Evolutionary conservation across 2,888 invertebrate species (phyloP), one percentile per base, ranked within the genome.

Genomic region (Steinernema hermaphroditum): DNA sequence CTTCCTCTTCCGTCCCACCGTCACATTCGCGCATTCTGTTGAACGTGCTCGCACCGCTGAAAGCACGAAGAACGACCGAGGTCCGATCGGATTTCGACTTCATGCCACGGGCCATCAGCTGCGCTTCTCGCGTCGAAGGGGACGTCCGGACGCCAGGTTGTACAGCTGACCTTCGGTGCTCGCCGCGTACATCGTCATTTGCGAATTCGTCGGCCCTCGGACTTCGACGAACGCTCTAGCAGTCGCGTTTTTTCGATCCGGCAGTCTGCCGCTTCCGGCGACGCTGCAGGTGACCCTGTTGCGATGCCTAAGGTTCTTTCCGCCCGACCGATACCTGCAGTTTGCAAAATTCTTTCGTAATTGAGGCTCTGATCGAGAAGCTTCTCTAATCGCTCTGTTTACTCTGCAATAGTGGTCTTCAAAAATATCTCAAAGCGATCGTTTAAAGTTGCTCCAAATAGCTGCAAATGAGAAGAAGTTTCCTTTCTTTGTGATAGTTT

Each of bases 121-220:
- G 62, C 62, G 27, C 62, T 62, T 54, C 54, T 54, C 27, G 19
- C 29, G 62, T 34, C 27, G 16, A 46, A 29, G 62, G 24, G 54
- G 54, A 54, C 22, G 24, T 54, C 54, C 54, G 54, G n/a, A 62
- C 32, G 62, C 14, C 62, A 16, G 27, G 32, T 62, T 62, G 62
- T 62, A 62, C 29, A 62, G 62, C 62, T 62, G 62, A 62, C 62
- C 62, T 62, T 29, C 62, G 29, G 32, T 16, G 12, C 27, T 62
- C 62, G 1, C 27, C 32, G 16, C 16, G 29, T 62, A 29, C 62
- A 14, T 29, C 9, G 62, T 62, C 62, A 62, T 32, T 62, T 27
- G 32, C 62, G 29, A 62, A 62, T 16, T 54, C n/a, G 16, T 14
- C 54, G 54, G 27, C 54, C 27, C 54, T 54, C 54, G 54, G 24